These are phyloP conservation scores for Girardinus metallicus DNA, from an alignment of 2,797 vertebrate species.

Conservation along the genomic window DNA sequence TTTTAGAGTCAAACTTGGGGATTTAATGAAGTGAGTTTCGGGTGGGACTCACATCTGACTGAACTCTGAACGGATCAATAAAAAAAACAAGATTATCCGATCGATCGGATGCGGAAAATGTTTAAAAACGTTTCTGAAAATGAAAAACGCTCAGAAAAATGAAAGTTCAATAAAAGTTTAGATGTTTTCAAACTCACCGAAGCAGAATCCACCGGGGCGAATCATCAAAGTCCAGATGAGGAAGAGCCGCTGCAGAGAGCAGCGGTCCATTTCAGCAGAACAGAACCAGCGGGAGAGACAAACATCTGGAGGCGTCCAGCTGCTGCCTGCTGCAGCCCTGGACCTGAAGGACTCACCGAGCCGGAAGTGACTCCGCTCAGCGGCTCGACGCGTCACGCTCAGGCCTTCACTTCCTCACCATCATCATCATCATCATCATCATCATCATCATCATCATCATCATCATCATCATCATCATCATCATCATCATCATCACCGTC, in stretches of 20 bases:
- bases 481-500: not conserved
- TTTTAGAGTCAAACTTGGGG: no score
- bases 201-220: slow-evolving; percentile 9
- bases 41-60: not conserved
- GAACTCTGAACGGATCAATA: slow-evolving; percentile 15
- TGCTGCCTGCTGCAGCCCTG: no score
- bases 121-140: not conserved
- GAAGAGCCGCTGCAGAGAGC: not conserved
- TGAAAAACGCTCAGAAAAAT: not conserved
- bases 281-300: not conserved
- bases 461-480: not conserved
- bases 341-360: not conserved
- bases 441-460: not conserved
- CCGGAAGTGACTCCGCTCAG: slow-evolving; percentile 7
- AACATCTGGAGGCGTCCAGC: not conserved
- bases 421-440: not conserved
- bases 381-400: not conserved
- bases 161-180: not conserved
- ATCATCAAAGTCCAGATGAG: slow-evolving; percentile 3
- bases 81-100: not conserved
- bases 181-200: slow-evolving; percentile 35
- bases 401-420: not conserved
- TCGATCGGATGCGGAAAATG: not conserved
- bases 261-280: slow-evolving; percentile 18
- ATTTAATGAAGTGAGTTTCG: no score